Conservation (phyloP, 2,797 vertebrate genomes). For the Lepidocolaptes lacrymiger region DNA sequence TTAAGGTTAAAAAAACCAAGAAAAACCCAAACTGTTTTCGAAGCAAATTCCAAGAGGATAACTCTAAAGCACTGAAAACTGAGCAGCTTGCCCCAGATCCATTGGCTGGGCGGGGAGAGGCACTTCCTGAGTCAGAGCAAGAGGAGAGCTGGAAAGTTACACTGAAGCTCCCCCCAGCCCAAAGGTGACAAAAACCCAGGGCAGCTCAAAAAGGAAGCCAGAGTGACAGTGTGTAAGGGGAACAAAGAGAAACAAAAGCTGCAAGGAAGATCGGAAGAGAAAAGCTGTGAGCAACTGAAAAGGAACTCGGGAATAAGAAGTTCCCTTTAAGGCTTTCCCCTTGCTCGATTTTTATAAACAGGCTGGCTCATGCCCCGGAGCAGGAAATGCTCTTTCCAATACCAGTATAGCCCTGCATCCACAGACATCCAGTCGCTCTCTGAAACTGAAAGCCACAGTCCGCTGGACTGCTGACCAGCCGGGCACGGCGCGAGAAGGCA, state of each 20-base stretch:
- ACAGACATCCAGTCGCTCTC: neutral
- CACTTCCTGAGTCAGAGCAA: neutral
- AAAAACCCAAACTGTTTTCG: neutral
- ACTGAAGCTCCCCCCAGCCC: fast-evolving
- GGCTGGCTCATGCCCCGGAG: constrained; percentile 26
- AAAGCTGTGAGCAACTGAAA: constrained; percentile 1
- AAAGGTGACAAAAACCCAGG: neutral
- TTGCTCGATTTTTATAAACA: neutral
- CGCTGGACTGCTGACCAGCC: neutral
- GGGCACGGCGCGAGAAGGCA: neutral
- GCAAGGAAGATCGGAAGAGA: neutral
- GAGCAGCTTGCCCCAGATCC: constrained; percentile 3
- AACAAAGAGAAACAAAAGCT: neutral
- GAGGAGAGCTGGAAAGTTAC: neutral
- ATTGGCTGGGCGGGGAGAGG: neutral
- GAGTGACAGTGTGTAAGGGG: neutral
- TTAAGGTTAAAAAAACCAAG: neutral
- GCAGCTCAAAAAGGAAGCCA: neutral
- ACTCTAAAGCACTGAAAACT: neutral
- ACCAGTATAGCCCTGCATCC: neutral
- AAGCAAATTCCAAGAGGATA: neutral
- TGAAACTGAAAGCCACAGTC: neutral
- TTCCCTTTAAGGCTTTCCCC: constrained; percentile 51
- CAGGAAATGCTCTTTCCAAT: constrained; percentile 42
- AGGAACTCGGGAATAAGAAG: constrained; percentile 1